Conservation (phyloP, 2,888 invertebrate genomes). For the Congeria kusceri region DNA sequence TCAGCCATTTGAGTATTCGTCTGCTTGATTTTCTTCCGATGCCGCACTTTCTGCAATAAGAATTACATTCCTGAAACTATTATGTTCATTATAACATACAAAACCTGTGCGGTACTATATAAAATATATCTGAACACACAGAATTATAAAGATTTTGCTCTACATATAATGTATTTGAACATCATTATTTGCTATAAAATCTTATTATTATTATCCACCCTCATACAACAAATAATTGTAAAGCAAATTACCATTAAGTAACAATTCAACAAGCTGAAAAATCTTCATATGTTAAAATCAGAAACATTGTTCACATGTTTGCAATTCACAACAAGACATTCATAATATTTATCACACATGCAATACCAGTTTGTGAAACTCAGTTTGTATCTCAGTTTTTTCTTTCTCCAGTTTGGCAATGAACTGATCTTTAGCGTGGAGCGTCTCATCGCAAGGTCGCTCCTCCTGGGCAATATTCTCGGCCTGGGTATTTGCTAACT, state of each 20-base stretch:
- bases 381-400: conserved; percentile 63
- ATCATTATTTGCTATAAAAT: too few species aligned
- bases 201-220: too few species aligned
- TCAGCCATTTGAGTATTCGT: conserved; percentile 74
- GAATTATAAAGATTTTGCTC: neutral
- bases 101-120: too few species aligned
- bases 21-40: conserved; percentile 73
- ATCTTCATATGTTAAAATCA: too few species aligned
- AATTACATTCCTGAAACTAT: neutral
- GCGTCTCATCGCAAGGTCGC: conserved; percentile 66
- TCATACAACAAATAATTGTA: too few species aligned
- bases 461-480: conserved; percentile 46
- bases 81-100: too few species aligned
- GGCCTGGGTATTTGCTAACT: conserved; percentile 48
- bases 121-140: neutral
- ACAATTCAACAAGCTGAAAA: too few species aligned
- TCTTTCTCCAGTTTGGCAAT: conserved; percentile 76
- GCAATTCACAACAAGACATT: neutral
- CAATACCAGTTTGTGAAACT: conserved; percentile 72
- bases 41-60: conserved; percentile 68
- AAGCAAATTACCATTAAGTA: too few species aligned
- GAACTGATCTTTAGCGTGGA: conserved; percentile 78
- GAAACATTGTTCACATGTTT: neutral
- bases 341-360: neutral
- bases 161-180: neutral